Evolutionary conservation across 2,888 invertebrate genomes (phyloP).

Genomic region (Eubasilissa splendida): DNA sequence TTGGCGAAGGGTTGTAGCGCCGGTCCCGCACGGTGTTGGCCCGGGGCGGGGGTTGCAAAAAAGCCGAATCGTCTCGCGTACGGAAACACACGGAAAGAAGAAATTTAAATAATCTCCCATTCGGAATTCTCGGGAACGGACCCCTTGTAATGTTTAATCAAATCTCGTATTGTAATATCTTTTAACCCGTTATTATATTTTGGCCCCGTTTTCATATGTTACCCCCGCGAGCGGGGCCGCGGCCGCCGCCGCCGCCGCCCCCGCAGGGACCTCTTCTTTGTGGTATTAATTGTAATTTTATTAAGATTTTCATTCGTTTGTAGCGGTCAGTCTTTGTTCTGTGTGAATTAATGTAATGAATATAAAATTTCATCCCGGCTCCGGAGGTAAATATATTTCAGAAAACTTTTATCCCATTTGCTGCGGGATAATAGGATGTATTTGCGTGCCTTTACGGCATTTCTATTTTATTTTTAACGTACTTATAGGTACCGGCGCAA

Average conservation of each 20-base stretch:
- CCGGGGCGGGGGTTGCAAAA: slow-evolving; percentile 3
- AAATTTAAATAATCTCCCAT: slow-evolving; percentile 58
- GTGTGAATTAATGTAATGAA: slow-evolving; percentile 33
- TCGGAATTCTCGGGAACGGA: slow-evolving; percentile 44
- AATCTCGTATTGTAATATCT: slow-evolving; percentile 56
- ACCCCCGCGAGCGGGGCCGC: slow-evolving; percentile 6
- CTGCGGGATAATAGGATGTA: not conserved
- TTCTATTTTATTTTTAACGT: too few species aligned
- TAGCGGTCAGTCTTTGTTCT: slow-evolving; percentile 34
- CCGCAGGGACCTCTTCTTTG: slow-evolving; percentile 28
- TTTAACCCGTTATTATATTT: slow-evolving; percentile 25
- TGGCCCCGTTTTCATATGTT: slow-evolving; percentile 15
- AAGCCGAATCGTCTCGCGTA: slow-evolving; percentile 2
- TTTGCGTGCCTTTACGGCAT: too few species aligned
- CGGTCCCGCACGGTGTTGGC: not conserved
- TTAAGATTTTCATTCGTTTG: slow-evolving; percentile 41
- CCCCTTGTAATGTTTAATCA: slow-evolving; percentile 58
- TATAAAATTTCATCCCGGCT: slow-evolving; percentile 19
- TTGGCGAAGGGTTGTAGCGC: not conserved
- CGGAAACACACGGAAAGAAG: slow-evolving; percentile 49
- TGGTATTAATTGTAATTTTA: slow-evolving; percentile 41
- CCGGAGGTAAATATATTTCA: slow-evolving; percentile 24
- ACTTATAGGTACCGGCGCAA: too few species aligned
- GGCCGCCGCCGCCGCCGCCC: not conserved
- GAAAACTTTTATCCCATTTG: slow-evolving; percentile 3